phyloP scores from a whole-genome alignment of 2,113 vertebrate genomes.

The Chrysemys picta region DNA sequence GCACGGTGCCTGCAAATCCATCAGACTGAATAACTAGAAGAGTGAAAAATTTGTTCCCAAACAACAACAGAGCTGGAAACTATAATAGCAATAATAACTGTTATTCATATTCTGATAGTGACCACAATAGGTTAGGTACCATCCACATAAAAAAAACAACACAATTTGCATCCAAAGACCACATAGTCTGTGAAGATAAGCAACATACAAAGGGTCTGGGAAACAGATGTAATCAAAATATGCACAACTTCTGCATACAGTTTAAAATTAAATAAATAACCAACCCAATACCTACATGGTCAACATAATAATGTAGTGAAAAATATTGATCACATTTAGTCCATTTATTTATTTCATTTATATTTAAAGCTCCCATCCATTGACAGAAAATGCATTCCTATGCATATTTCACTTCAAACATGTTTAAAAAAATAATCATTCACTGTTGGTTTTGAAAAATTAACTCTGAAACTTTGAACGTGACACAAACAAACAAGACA shows the following conservation, averaged over 20 bases:
- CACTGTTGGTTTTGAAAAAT: conserved; percentile 35
- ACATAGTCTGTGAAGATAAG: neutral
- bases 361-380: neutral
- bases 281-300: neutral
- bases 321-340: conserved; percentile 19
- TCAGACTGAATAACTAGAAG: neutral
- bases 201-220: neutral
- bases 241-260: neutral
- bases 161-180: neutral
- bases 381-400: neutral
- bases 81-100: neutral
- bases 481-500: conserved; percentile 71
- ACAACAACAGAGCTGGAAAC: neutral
- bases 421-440: neutral
- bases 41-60: neutral
- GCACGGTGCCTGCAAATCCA: neutral
- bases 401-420: neutral
- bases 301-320: neutral
- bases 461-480: conserved; percentile 51
- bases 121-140: neutral
- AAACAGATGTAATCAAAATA: neutral
- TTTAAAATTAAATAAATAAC: conserved; percentile 14
- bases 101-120: neutral
- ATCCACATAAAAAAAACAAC: neutral
- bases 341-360: neutral